These are phyloP conservation scores for Mesorhabditis belari DNA, from an alignment of 2,888 invertebrate species.

Conservation along the genomic window DNA sequence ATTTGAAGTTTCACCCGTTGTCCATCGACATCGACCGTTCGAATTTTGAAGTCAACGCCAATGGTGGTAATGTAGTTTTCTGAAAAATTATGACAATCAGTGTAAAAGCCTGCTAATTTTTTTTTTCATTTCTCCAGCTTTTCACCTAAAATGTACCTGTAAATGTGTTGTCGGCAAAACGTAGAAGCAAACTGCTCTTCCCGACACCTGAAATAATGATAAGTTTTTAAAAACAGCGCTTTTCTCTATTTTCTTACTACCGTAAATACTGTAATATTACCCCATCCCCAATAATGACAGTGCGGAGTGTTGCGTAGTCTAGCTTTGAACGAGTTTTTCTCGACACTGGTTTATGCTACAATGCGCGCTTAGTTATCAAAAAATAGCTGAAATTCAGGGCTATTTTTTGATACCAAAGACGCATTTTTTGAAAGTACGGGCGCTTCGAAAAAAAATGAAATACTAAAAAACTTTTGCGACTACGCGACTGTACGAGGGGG, in stretches of 20 bases:
- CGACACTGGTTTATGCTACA: too few species aligned
- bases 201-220: constrained; percentile 75
- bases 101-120: background rate
- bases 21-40: constrained; percentile 68
- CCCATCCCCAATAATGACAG: too few species aligned
- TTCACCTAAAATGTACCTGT: constrained; percentile 67
- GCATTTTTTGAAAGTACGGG: too few species aligned
- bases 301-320: too few species aligned
- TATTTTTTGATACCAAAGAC: too few species aligned
- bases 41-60: constrained; percentile 98
- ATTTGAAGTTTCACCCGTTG: constrained; percentile 57
- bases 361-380: too few species aligned
- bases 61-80: constrained; percentile 83
- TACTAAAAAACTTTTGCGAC: too few species aligned
- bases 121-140: background rate
- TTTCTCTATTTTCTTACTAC: background rate
- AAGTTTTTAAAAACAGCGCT: constrained; percentile 1
- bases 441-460: too few species aligned
- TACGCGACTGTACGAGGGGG: too few species aligned
- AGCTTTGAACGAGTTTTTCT: too few species aligned
- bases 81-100: constrained; percentile 31
- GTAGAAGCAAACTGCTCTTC: constrained; percentile 87
- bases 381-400: too few species aligned
- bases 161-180: constrained; percentile 97
- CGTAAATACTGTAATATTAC: too few species aligned